Evolutionary conservation across 2,888 invertebrate genomes (phyloP).

Genomic region (Augiades crinisus): DNA sequence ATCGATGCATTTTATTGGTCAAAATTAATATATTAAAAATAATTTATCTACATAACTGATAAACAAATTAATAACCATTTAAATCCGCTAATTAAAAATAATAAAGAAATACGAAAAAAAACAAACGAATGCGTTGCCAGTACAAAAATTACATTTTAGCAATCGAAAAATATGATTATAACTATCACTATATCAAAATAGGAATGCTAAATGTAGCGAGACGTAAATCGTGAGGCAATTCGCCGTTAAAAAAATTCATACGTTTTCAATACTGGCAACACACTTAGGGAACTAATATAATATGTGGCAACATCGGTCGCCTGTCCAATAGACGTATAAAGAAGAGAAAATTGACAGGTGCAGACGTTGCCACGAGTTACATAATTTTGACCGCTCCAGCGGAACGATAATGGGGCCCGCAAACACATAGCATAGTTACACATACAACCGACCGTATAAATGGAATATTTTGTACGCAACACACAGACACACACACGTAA

Average conservation of each 20-base stretch:
- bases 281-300: slow-evolving; percentile 26
- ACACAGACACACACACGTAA: slow-evolving; percentile 39
- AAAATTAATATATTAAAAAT: slow-evolving; percentile 72
- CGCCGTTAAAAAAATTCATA: slow-evolving; percentile 4
- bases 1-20: slow-evolving; percentile 78
- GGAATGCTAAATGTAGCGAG: slow-evolving; percentile 23
- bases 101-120: slow-evolving; percentile 48
- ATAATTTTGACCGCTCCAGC: slow-evolving; percentile 7
- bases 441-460: slow-evolving; percentile 37
- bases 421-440: slow-evolving; percentile 26
- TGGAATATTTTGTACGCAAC: slow-evolving; percentile 57
- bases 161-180: slow-evolving; percentile 28
- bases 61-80: slow-evolving; percentile 61
- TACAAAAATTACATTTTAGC: slow-evolving; percentile 33
- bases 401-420: neutral
- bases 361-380: neutral
- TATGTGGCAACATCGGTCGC: slow-evolving; percentile 16
- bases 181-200: slow-evolving; percentile 26
- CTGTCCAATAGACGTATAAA: slow-evolving; percentile 27
- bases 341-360: slow-evolving; percentile 35
- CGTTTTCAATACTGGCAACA: slow-evolving; percentile 33
- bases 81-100: slow-evolving; percentile 52
- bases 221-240: slow-evolving; percentile 2
- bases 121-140: slow-evolving; percentile 48
- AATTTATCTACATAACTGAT: slow-evolving; percentile 74